phyloP scores from a whole-genome alignment of 1,140 invertebrate species.

The Pectinophora gossypiella region DNA sequence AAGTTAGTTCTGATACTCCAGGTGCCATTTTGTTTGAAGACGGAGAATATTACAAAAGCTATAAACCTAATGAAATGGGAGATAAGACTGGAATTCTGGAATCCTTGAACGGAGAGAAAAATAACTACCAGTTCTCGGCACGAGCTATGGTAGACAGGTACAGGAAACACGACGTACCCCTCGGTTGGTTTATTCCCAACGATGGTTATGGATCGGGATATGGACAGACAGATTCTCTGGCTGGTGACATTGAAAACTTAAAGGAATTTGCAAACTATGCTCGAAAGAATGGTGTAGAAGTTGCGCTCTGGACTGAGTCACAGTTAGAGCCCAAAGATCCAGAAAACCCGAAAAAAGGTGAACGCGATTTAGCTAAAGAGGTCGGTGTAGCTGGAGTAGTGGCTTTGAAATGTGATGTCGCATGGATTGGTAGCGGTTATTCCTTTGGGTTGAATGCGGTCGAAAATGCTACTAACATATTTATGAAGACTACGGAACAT shows the following conservation, averaged over 20 bases:
- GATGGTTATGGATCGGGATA: constrained; percentile 67
- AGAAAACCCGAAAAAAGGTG: constrained; percentile 55
- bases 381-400: constrained; percentile 45
- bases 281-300: constrained; percentile 47
- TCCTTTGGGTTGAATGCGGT: constrained; percentile 56
- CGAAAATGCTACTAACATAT: constrained; percentile 48
- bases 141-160: constrained; percentile 64
- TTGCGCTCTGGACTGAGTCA: constrained; percentile 61
- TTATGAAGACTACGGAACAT: constrained; percentile 29
- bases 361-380: constrained; percentile 59
- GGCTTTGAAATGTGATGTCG: constrained; percentile 62
- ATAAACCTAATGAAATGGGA: constrained; percentile 45
- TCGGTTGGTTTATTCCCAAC: constrained; percentile 65
- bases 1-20: constrained; percentile 28
- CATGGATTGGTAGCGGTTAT: constrained; percentile 61
- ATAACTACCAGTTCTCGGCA: constrained; percentile 68
- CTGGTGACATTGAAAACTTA: constrained; percentile 60
- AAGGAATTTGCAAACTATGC: constrained; percentile 53
- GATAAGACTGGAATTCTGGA: constrained; percentile 53
- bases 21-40: constrained; percentile 58
- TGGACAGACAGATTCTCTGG: constrained; percentile 56
- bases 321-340: constrained; percentile 53
- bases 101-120: constrained; percentile 62
- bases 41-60: constrained; percentile 56
- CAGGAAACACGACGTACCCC: constrained; percentile 48